These are phyloP conservation scores for Trypoxylon attenuatum DNA, from an alignment of 2,888 invertebrate genomes.

Conservation along the genomic window DNA sequence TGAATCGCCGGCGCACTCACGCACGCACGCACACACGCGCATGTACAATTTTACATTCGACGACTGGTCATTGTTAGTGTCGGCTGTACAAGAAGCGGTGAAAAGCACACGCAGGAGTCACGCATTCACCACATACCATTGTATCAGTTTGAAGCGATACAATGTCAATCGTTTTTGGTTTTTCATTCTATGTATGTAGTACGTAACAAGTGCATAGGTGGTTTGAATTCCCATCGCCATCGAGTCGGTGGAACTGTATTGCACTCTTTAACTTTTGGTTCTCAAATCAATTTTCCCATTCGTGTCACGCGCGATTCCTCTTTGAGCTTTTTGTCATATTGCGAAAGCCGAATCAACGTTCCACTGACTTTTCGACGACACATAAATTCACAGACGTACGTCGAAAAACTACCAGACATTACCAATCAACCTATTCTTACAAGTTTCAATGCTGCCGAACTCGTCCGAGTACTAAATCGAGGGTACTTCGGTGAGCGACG, in stretches of 20 bases:
- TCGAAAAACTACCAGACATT: conserved; percentile 61
- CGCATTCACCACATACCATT: conserved; percentile 50
- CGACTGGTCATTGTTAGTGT: conserved; percentile 51
- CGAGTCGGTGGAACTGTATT: conserved; percentile 15
- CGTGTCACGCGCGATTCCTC: too few relatives aligned
- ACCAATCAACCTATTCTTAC: conserved; percentile 57
- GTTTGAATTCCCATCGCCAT: conserved; percentile 23
- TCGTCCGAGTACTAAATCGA: not conserved
- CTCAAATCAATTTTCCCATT: too few relatives aligned
- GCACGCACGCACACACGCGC: conserved; percentile 37
- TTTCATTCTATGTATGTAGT: conserved; percentile 17
- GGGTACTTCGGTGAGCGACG: too few relatives aligned
- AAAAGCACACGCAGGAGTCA: conserved; percentile 64
- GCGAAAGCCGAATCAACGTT: too few relatives aligned
- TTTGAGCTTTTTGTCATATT: too few relatives aligned
- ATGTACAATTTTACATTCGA: conserved; percentile 13
- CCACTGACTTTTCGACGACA: conserved; percentile 32
- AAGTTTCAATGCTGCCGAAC: conserved; percentile 42
- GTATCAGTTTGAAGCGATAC: conserved; percentile 63
- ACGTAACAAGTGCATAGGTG: conserved; percentile 34
- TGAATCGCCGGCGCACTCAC: too few relatives aligned
- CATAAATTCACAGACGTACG: conserved; percentile 48
- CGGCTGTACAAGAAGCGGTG: conserved; percentile 60
- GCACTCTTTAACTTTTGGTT: too few relatives aligned
- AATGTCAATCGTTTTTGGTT: conserved; percentile 38